Percentiles rank a stretch among this genome's conserved stretches.
These are phyloP conservation scores for Mormyrus hasselquistii DNA, from an alignment of 2,797 vertebrate species.

Conservation along the genomic window DNA sequence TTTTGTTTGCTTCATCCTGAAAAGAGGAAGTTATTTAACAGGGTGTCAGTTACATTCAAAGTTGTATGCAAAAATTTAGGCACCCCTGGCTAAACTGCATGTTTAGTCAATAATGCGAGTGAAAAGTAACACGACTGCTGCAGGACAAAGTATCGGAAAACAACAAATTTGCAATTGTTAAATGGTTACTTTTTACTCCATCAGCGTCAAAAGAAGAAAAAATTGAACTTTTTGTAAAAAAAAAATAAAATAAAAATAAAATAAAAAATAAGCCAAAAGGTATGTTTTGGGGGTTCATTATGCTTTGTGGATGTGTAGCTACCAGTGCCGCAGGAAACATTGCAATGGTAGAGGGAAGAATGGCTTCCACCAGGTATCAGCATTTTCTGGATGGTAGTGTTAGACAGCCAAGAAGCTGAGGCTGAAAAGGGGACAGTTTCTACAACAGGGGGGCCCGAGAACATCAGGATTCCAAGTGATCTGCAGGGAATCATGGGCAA, in stretches of 20 bases:
- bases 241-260: too few relatives aligned
- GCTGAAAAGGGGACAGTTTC: not conserved
- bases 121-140: not conserved
- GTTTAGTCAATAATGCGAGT: not conserved
- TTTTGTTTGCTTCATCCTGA: slow-evolving; percentile 83
- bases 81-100: not conserved
- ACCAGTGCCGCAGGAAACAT: not conserved
- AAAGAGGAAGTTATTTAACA: slow-evolving; percentile 4
- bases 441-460: not conserved
- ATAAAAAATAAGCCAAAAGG: not conserved
- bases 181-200: not conserved
- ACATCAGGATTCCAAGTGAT: not conserved
- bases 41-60: not conserved
- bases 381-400: not conserved
- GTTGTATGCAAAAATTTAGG: not conserved
- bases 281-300: not conserved
- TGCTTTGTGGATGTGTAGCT: not conserved
- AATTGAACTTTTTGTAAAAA: not conserved
- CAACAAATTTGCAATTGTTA: not conserved
- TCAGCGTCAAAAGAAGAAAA: not conserved
- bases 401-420: not conserved
- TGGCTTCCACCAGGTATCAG: not conserved
- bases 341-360: not conserved
- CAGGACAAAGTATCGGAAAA: not conserved
- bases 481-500: not conserved